Conservation (phyloP, 2,113 vertebrate genomes). For the Condylura cristata region DNA sequence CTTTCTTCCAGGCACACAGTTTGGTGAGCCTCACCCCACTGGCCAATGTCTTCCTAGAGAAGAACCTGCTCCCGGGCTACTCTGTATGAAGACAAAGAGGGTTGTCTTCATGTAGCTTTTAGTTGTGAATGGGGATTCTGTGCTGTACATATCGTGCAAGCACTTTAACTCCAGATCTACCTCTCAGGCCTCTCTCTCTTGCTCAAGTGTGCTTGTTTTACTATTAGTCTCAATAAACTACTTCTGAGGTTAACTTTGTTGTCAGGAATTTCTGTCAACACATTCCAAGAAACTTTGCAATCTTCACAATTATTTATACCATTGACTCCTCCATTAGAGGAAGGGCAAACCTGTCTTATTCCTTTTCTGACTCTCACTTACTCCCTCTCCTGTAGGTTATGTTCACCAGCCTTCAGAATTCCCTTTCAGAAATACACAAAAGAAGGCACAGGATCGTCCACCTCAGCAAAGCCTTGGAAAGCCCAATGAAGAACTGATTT, state of each 20-base stretch:
- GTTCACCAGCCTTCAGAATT: not conserved
- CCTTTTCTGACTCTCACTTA: not conserved
- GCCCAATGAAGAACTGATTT: not conserved
- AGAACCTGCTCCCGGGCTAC: not conserved
- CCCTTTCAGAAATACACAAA: not conserved
- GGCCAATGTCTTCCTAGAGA: not conserved
- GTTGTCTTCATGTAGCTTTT: not conserved
- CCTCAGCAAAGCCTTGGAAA: not conserved
- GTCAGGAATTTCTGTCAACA: slow-evolving; percentile 33
- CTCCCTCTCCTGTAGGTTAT: not conserved
- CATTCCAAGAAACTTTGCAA: not conserved
- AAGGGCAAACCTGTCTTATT: not conserved
- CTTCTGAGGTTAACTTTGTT: slow-evolving; percentile 32
- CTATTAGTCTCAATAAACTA: not conserved
- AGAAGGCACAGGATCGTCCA: not conserved
- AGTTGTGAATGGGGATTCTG: slow-evolving; percentile 3
- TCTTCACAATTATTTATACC: slow-evolving; percentile 17
- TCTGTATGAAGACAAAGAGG: not conserved
- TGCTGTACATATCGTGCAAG: not conserved
- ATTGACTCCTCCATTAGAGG: not conserved
- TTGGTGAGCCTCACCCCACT: not conserved
- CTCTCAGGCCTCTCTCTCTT: not conserved
- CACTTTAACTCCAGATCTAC: not conserved
- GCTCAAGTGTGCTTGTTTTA: not conserved
- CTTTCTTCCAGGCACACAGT: not conserved